Conservation (phyloP, 2,113 vertebrate species). For the Anseranas semipalmata region DNA sequence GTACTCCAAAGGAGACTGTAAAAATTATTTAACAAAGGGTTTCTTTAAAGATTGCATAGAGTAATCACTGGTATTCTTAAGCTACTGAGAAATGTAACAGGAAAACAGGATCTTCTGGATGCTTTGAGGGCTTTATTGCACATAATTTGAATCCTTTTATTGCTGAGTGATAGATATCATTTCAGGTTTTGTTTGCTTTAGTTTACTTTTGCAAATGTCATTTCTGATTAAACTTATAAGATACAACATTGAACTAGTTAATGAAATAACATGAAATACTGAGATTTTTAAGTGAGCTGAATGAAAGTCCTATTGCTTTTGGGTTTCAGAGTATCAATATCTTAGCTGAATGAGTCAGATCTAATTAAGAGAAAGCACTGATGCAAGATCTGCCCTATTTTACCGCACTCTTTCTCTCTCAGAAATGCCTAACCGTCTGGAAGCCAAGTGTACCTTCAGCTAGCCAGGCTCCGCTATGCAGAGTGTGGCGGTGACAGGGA, state of each 20-base stretch:
- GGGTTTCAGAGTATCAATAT: conserved; percentile 43
- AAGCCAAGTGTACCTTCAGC: background rate
- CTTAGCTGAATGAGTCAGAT: background rate
- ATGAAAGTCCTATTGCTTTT: conserved; percentile 47
- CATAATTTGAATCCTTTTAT: background rate
- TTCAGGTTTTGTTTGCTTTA: background rate
- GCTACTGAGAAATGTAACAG: background rate
- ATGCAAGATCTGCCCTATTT: background rate
- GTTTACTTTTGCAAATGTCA: background rate
- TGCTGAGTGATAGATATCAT: background rate
- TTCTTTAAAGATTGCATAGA: background rate
- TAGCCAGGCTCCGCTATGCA: background rate
- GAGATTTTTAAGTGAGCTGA: background rate
- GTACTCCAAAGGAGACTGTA: background rate
- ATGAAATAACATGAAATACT: background rate
- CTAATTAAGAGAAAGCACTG: background rate
- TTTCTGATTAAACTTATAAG: conserved; percentile 19
- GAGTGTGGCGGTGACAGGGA: background rate
- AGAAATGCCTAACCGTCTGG: background rate
- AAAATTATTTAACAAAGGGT: background rate
- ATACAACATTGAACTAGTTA: conserved; percentile 6
- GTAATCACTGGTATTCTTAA: background rate
- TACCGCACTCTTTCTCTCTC: background rate
- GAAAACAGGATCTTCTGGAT: background rate
- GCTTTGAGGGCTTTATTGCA: background rate